These are phyloP conservation scores for Sminthurides bifidus DNA, from an alignment of 1,140 invertebrate genomes.

Conservation along the genomic window DNA sequence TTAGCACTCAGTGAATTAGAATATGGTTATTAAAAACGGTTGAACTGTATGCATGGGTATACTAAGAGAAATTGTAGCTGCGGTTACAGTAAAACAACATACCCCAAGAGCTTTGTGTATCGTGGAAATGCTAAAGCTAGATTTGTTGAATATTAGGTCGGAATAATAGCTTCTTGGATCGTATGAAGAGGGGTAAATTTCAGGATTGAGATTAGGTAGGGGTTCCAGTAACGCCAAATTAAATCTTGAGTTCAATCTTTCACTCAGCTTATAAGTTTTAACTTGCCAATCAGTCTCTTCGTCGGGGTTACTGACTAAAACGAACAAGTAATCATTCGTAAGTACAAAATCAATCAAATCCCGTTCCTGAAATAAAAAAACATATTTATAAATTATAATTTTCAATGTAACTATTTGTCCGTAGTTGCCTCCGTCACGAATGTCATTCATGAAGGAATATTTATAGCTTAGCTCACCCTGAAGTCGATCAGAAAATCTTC, in stretches of 20 bases:
- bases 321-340: conserved; percentile 20
- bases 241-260: conserved; percentile 16
- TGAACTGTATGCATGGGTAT: background rate
- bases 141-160: conserved; percentile 30
- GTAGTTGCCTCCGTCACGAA: too few species aligned
- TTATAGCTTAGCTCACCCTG: background rate
- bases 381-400: conserved; percentile 1
- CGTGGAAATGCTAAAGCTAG: conserved; percentile 19
- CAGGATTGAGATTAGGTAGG: conserved; percentile 15
- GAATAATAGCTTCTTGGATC: conserved; percentile 29
- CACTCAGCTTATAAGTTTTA: conserved; percentile 25
- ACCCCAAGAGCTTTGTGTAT: conserved; percentile 27
- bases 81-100: background rate
- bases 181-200: background rate
- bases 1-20: background rate
- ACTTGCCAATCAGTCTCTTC: conserved; percentile 31
- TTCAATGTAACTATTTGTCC: too few species aligned
- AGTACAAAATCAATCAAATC: conserved; percentile 26
- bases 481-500: conserved; percentile 15
- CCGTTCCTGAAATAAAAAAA: conserved; percentile 15
- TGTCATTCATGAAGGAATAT: conserved; percentile 1
- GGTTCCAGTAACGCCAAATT: conserved; percentile 29
- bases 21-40: background rate
- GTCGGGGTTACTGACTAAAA: conserved; percentile 24
- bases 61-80: background rate